Conservation (phyloP, 2,888 invertebrate genomes). For the Icerya purchasi region DNA sequence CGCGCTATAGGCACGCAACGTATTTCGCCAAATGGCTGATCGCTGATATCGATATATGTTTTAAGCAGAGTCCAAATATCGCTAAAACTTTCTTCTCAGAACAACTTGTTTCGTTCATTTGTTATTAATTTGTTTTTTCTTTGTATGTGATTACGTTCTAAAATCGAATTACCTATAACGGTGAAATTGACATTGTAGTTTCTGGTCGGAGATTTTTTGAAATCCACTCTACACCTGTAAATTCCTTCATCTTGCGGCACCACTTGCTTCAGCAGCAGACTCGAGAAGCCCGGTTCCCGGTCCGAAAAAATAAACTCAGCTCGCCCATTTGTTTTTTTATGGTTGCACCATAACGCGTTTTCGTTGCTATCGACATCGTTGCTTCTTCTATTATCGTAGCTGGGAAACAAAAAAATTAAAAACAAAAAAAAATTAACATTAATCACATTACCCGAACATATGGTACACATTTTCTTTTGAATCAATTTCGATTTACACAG, state of each 20-base stretch:
- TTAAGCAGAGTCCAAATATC: no score
- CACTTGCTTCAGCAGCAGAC: constrained; percentile 8
- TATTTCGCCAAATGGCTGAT: no score
- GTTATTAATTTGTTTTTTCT: no score
- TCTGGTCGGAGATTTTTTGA: constrained; percentile 68
- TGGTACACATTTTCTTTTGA: no score
- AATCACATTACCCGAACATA: no score
- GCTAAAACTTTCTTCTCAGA: no score
- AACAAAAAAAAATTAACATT: no score
- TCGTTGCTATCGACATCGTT: neutral
- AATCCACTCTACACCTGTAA: constrained; percentile 74
- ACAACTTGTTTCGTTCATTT: no score
- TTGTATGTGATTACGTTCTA: neutral
- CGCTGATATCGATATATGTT: no score
- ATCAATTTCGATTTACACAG: no score
- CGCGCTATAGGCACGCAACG: no score
- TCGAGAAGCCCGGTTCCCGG: constrained; percentile 6
- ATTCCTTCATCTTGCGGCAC: constrained; percentile 48
- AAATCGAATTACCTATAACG: constrained; percentile 54
- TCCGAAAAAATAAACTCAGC: constrained; percentile 1
- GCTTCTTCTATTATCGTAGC: neutral
- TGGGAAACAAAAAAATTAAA: no score
- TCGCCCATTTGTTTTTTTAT: neutral
- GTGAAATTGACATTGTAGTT: constrained; percentile 72
- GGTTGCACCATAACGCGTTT: neutral